Evolutionary conservation across 2,888 invertebrate species (phyloP), one percentile per base, ranked within the genome.

Genomic region (Branchellion lobata): DNA sequence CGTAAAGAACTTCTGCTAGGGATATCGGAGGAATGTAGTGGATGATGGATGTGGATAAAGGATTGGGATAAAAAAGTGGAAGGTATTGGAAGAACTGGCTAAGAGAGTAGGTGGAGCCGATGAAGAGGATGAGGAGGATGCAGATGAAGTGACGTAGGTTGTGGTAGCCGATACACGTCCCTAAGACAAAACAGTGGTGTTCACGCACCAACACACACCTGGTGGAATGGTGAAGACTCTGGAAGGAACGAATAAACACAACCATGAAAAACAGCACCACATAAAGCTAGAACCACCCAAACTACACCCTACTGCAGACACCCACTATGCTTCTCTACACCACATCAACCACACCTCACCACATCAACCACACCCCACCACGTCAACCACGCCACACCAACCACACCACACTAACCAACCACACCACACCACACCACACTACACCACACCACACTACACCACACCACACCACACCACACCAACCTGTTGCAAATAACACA

Each of bases 151-250:
- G 24, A 5, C 61, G 61, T 24, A 57, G 61, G 61, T 57, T 57
- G n/a, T 57, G 8, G 21, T 5, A 24, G n/a, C 61, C 61, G 61
- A 57, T 57, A n/a, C 61, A 57, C 3, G 61, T 57, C 3, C 61
- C 61, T n/a, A 57, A n/a, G 11, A 57, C 61, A n/a, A 57, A 57
- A n/a, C 61, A 57, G 61, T 57, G 61, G 61, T 57, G 61, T 57
- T 57, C 61, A 8, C 61, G 8, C n/a, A 8, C 61, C 5, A 24
- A 24, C 14, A 57, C 61, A n/a, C 61, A 57, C 21, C 61, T 57
- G 61, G 21, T 24, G 21, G 61, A 14, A 18, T 18, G 18, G 47
- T 47, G 18, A 14, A 14, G 8, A 47, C 8, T 47, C 47, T 14
- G 18, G 8, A 47, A 18, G 8, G 47, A 47, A 14, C 18, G 8